Base-by-base conservation (phyloP, 2,888 invertebrate genomes). In the Entomobrya multifasciata region DNA sequence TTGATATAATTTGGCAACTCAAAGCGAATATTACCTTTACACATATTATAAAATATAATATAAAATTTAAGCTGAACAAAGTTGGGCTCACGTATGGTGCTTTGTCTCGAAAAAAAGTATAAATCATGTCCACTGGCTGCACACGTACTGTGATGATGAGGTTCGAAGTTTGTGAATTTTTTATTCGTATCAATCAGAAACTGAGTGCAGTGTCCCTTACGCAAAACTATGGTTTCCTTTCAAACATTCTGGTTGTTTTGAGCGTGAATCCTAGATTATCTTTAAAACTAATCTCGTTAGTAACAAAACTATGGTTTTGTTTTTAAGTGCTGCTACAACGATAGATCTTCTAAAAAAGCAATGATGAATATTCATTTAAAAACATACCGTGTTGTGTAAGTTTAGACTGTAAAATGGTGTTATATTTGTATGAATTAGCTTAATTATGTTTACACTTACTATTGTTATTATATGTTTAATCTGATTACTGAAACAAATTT, bases 131-230 rank as follows among this genome's bases (percentile, higher is more conserved):
- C 41, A 41, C 65, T 65, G 65, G 70, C 44, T 78, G 78, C 20
- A 78, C 62, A 62, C 49, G 62, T 78, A 47, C 78, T 78, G 78
- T 78, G 78, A 78, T 78, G 62, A 47, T 25, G 70, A 70, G 70
- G 70, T 47, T 47, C 47, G 13, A 47, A 3, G n/a, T n/a, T n/a
- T n/a, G n/a, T n/a, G n/a, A n/a, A 22, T 70, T 47, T 70, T 47
- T 1, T n/a, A 30, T 25, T 44, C 17, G 20, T 44, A 3, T 70
- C 47, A 70, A 70, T 25, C 22, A 25, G 25, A 44, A 41, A 17
- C 20, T 22, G 20, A 67, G 44, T 67, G 67, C 67, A 44, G 41
- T 67, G 67, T 11, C 44, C 0, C 22, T 67, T 20, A 20, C 10
- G 55, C 22, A 22, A 13, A 0, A 3, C 22, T 3, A 13, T 6